These are phyloP conservation scores for Lamproptera curius DNA, from an alignment of 2,888 invertebrate species.

Conservation along the genomic window DNA sequence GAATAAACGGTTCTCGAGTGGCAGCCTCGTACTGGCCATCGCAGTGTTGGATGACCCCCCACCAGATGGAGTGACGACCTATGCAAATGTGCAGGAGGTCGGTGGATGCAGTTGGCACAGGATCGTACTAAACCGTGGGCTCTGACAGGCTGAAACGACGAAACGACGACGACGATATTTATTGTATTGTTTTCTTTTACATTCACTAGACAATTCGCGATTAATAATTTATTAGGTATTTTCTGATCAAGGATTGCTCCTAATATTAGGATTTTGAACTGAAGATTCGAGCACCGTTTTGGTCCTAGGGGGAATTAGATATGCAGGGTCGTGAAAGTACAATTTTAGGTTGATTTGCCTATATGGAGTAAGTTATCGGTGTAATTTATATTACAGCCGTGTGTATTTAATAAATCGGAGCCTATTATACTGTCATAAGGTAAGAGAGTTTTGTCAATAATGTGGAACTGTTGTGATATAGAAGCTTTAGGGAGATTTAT, in stretches of 20 bases:
- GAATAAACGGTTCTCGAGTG: too few relatives aligned
- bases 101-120: too few relatives aligned
- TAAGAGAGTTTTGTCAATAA: background rate
- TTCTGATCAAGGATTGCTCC: background rate
- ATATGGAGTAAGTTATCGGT: background rate
- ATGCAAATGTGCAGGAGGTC: too few relatives aligned
- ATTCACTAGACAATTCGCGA: background rate
- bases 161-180: too few relatives aligned
- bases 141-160: too few relatives aligned
- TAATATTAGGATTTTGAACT: background rate
- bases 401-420: background rate
- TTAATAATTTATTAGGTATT: background rate
- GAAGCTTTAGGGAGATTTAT: too few relatives aligned
- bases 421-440: background rate
- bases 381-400: background rate
- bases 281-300: background rate
- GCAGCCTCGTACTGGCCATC: too few relatives aligned
- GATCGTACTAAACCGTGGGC: too few relatives aligned
- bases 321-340: background rate
- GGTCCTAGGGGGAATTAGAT: background rate
- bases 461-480: background rate
- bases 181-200: conserved; percentile 15
- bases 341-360: background rate
- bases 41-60: too few relatives aligned
- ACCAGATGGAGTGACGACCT: too few relatives aligned